Base-by-base conservation (phyloP, 2,888 invertebrate species). In the Harpalus rubripes region DNA sequence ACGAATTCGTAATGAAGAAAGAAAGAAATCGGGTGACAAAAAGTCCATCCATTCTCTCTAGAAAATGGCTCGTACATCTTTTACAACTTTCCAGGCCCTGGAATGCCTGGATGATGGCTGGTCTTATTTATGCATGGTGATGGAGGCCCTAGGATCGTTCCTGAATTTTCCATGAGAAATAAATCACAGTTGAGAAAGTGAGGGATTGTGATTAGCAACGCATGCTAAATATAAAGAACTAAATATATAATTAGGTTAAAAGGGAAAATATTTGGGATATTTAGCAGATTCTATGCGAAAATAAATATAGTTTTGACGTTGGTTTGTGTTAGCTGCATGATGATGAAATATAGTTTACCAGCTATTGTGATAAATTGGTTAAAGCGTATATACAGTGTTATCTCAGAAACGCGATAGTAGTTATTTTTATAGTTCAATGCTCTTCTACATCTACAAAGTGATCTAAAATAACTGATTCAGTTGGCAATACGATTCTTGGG, bases 51-150 rank as follows among this genome's bases (percentile, higher is more conserved):
- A 22, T 52, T 56, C 56, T 56, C 4, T 26, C 4, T 44, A 26
- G 18, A 76, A 78, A 78, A 15, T 32, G 15, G 12, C 78, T 78
- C 44, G 22, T 78, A 52, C 78, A 58, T 52, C 78, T 56, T 56
- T 52, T 52, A 56, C 78, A 26, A 44, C 10, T 56, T 58, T 12
- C 76, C 44, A 10, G 58, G 52, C 1, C 22, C 22, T 22, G 22
- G 32, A 32, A 32, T 22, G 76, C n/a, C 26, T 1, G 65, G 65
- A 10, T 32, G 65, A 68, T 68, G 68, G 39, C 39, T 26, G 26
- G 26, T 41, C 15, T 78, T 78, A 78, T 78, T 78, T 78, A 78
- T 78, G 56, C 58, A 78, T 78, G 78, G 22, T 56, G 56, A 78
- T 22, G 32, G 78, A 32, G 58, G 22, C 8, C 18, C 78, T 56